These are phyloP conservation scores for Drosophila aff. DNA, from an alignment of 1,140 invertebrate genomes.

Conservation along the genomic window DNA sequence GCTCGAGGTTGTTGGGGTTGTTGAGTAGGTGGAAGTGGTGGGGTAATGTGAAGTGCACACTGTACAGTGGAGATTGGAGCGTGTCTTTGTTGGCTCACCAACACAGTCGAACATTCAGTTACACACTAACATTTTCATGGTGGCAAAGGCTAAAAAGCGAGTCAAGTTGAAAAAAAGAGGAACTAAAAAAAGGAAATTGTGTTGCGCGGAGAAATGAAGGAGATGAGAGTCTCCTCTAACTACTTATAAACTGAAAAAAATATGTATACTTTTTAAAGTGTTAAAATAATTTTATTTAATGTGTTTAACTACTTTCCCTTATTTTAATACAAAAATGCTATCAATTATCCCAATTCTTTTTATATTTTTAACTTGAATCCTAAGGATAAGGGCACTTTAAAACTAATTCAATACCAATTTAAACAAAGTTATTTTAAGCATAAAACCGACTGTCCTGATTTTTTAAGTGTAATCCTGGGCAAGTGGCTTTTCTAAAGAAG, in stretches of 20 bases:
- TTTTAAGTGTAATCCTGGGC: slow-evolving; percentile 16
- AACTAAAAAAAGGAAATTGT: slow-evolving; percentile 11
- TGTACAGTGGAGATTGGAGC: slow-evolving; percentile 28
- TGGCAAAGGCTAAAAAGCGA: slow-evolving; percentile 47
- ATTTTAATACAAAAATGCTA: too few relatives aligned
- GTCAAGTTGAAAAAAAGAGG: slow-evolving; percentile 25
- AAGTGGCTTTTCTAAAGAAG: slow-evolving; percentile 21
- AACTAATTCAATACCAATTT: too few relatives aligned
- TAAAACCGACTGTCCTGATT: not conserved
- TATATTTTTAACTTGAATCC: not conserved
- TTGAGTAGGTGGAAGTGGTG: slow-evolving; percentile 12
- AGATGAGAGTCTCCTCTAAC: not conserved
- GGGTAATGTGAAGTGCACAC: not conserved
- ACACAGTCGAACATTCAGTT: slow-evolving; percentile 4
- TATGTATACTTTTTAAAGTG: not conserved
- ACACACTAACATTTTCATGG: slow-evolving; percentile 37
- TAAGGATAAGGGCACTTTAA: not conserved
- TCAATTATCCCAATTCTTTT: not conserved
- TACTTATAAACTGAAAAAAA: slow-evolving; percentile 9
- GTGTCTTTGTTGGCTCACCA: slow-evolving; percentile 46
- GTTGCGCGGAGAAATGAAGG: slow-evolving; percentile 3
- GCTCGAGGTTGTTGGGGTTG: slow-evolving; percentile 2
- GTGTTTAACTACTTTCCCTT: not conserved
- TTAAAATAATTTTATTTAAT: not conserved
- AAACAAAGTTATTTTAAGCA: not conserved